phyloP scores from a whole-genome alignment of 92 coral and sea anemone species.

The Desmophyllum pertusum region DNA sequence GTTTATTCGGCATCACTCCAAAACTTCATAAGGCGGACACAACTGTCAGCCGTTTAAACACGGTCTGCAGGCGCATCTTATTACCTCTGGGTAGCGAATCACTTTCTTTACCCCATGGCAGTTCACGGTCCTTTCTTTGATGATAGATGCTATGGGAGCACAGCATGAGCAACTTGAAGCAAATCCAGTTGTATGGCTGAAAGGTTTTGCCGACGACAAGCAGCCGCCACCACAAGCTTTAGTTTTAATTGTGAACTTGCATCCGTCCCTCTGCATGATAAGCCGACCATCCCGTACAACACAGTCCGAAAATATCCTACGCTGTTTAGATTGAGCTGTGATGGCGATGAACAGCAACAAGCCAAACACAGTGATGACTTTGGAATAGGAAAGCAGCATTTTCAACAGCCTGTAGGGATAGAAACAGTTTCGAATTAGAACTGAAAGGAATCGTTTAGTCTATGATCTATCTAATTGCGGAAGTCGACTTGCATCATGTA shows the following conservation, averaged over 20 bases:
- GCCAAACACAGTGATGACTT: constrained; percentile 17
- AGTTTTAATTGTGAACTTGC: constrained; percentile 55
- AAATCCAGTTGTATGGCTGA: constrained; percentile 67
- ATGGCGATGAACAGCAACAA: constrained; percentile 10
- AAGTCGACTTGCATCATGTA: background rate
- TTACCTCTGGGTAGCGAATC: constrained; percentile 67
- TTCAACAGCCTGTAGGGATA: constrained; percentile 5
- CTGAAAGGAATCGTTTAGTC: background rate
- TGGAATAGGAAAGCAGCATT: constrained; percentile 22
- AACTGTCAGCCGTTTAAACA: constrained; percentile 54
- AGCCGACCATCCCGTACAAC: background rate
- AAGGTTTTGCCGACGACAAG: constrained; percentile 88
- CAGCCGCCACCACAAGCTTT: constrained; percentile 89
- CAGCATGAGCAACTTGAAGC: constrained; percentile 96
- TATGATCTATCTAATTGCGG: background rate
- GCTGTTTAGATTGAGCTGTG: background rate
- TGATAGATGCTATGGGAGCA: constrained; percentile 66
- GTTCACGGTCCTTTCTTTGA: constrained; percentile 22
- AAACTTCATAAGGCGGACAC: background rate
- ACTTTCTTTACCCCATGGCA: constrained; percentile 53
- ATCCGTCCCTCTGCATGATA: constrained; percentile 14
- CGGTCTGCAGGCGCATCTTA: constrained; percentile 91
- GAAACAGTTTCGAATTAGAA: constrained; percentile 5
- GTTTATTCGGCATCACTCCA: background rate
- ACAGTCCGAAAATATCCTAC: background rate